phyloP scores from a whole-genome alignment of 2,888 invertebrate genomes.

The Unio pictorum region DNA sequence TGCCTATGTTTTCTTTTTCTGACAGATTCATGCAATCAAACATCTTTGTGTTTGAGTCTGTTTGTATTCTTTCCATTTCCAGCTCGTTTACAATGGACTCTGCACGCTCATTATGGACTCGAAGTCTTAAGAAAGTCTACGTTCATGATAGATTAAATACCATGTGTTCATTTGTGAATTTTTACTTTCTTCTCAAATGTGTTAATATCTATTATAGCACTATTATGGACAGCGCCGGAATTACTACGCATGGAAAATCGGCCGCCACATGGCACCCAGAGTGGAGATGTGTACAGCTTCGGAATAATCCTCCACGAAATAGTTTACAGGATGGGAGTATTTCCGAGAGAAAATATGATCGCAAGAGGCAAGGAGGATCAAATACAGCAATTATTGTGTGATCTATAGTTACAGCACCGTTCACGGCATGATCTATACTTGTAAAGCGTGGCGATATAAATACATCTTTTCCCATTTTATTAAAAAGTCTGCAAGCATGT shows the following conservation, averaged over 20 bases:
- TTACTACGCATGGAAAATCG: slow-evolving; percentile 5
- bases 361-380: slow-evolving; percentile 19
- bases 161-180: too few species aligned
- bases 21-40: too few species aligned
- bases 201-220: slow-evolving; percentile 11
- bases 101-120: neutral
- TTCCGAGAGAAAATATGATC: slow-evolving; percentile 25
- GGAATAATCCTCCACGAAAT: slow-evolving; percentile 37
- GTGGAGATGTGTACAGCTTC: slow-evolving; percentile 37
- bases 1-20: too few species aligned
- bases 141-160: too few species aligned
- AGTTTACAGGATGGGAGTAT: slow-evolving; percentile 36
- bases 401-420: too few species aligned
- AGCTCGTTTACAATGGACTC: neutral
- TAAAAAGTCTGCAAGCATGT: too few species aligned
- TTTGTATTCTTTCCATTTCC: neutral
- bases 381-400: too few species aligned
- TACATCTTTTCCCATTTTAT: too few species aligned
- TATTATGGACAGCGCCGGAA: slow-evolving; percentile 42
- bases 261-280: slow-evolving; percentile 13
- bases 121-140: too few species aligned
- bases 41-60: too few species aligned
- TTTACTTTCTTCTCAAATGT: neutral
- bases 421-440: too few species aligned
- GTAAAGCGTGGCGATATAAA: too few species aligned